phyloP scores from a whole-genome alignment of 2,888 invertebrate genomes.

The Lamellibrachia columna region DNA sequence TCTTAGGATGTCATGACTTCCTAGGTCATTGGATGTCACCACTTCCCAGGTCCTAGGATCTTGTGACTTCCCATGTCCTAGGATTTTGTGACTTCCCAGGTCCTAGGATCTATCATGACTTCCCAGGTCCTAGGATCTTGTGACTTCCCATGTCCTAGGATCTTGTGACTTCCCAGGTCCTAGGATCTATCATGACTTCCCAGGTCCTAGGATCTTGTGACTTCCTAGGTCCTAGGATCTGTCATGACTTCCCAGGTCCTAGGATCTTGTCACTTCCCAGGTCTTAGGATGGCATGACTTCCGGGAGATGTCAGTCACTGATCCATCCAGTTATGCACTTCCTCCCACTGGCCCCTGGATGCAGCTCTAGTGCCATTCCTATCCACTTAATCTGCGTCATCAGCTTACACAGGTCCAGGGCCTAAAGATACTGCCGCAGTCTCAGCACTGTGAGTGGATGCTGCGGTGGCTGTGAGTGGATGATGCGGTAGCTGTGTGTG shows the following conservation, averaged over 20 bases:
- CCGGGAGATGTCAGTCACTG: neutral
- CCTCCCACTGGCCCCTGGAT: neutral
- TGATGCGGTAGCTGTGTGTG: neutral
- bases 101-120: neutral
- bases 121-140: neutral
- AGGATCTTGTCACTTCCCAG: neutral
- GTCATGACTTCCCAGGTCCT: neutral
- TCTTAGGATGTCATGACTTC: neutral
- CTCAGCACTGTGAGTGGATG: neutral
- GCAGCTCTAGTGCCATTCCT: neutral
- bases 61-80: neutral
- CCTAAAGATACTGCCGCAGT: neutral
- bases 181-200: too few relatives aligned
- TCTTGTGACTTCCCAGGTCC: neutral
- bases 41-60: neutral
- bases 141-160: neutral
- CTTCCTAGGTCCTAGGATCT: neutral
- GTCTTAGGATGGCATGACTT: neutral
- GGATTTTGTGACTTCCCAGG: neutral
- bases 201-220: neutral
- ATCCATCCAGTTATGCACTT: neutral
- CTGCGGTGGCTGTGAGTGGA: neutral
- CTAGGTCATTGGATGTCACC: neutral
- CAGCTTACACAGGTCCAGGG: neutral
- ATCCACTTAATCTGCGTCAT: constrained; percentile 6